Base-by-base conservation (phyloP, 2,113 vertebrate species). In the Brachionichthys hirsutus region DNA sequence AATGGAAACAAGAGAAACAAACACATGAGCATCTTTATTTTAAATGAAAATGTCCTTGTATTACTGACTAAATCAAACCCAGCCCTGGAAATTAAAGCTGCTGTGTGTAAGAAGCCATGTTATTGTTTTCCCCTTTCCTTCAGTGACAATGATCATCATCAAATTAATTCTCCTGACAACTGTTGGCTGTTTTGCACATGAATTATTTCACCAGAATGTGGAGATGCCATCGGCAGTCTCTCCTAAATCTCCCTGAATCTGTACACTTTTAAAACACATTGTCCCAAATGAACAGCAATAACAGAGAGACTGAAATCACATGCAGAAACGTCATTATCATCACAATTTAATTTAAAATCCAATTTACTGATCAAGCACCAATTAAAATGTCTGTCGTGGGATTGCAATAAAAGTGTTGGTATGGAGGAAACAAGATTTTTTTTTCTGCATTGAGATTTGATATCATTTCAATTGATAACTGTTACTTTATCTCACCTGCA, bases 41-140 rank as follows among this genome's bases (percentile, higher is more conserved):
- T 53, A 48, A 66, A 76, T 67, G 47, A 57, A 67, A 77, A 78
- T 54, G 54, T 59, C 52, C 24, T 75, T 11, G 45, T 53, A 35
- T 54, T 59, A 19, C 44, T 66, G 54, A 62, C 50, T 17, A 19
- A 43, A 73, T 82, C 44, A 69, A 55, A 67, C 40, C 6, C 54
- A 56, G 45, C 30, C 17, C 44, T 14, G 19, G 59, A 78, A 78
- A 84, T 81, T 63, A 73, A 74, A 82, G 8, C 8, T 51, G 52
- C 49, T 2, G 51, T 62, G 20, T 48, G 57, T 59, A 56, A 51
- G 50, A 19, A 53, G 69, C 52, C 41, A 51, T 19, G 56, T 62
- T 43, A 60, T 62, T 43, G 57, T 53, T 64, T 47, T 18, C 42
- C 34, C 30, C 43, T 50, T 52, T 48, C 40, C 45, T 12, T 54